Conservation (phyloP, 2,888 invertebrate genomes). For the Lepetodrilus schrolli region DNA sequence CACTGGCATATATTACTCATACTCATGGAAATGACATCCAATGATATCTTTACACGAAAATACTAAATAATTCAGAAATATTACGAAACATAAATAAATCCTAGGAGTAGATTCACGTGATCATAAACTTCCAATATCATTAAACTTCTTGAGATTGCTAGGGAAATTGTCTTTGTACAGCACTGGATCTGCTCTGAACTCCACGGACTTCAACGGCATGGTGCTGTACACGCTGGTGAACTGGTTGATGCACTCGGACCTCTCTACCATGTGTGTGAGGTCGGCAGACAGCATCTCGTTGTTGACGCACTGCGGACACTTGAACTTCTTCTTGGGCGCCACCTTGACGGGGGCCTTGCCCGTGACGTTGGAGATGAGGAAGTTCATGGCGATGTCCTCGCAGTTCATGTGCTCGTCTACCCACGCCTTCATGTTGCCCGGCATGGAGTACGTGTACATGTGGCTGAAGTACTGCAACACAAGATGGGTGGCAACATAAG, state of each 20-base stretch:
- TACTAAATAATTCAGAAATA: background rate
- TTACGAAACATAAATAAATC: background rate
- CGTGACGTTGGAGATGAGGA: slow-evolving; percentile 92
- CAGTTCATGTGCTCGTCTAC: slow-evolving; percentile 97
- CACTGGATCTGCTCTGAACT: slow-evolving; percentile 96
- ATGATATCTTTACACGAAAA: background rate
- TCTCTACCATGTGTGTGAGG: slow-evolving; percentile 89
- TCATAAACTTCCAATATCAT: slow-evolving; percentile 90
- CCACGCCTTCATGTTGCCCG: slow-evolving; percentile 88
- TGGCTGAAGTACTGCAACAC: slow-evolving; percentile 87
- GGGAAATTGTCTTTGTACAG: slow-evolving; percentile 84
- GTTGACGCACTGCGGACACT: slow-evolving; percentile 94
- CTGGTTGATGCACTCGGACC: slow-evolving; percentile 90
- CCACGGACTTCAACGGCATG: slow-evolving; percentile 91
- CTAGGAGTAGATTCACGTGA: background rate
- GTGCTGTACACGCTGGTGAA: slow-evolving; percentile 87
- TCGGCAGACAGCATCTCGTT: slow-evolving; percentile 95
- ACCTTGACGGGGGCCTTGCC: slow-evolving; percentile 93
- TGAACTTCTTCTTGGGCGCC: slow-evolving; percentile 95
- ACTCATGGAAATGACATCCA: background rate
- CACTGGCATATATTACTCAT: background rate
- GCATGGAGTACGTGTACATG: slow-evolving; percentile 92
- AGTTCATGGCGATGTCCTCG: slow-evolving; percentile 98
- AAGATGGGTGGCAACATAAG: background rate
- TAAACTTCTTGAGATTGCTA: slow-evolving; percentile 84